A percentile compares a stretch with the other conserved stretches of the same genome.
phyloP scores from a whole-genome alignment of 2,113 vertebrate genomes.

The Myocastor coypus region DNA sequence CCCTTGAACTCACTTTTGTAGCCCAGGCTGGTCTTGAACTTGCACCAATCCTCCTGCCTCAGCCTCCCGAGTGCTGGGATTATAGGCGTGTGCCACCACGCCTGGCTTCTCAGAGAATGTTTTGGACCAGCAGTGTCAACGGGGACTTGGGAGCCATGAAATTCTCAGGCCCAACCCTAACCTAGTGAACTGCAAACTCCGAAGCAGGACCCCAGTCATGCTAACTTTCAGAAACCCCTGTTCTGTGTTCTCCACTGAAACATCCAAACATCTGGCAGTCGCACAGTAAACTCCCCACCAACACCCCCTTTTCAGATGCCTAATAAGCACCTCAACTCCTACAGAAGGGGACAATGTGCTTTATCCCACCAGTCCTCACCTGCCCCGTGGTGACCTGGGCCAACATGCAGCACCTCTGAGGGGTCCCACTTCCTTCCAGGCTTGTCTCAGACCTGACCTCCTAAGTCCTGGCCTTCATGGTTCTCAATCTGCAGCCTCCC shows the following conservation, averaged over 20 bases:
- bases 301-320: not conserved
- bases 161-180: not conserved
- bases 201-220: accelerated
- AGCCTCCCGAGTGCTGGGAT: too few relatives aligned
- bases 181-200: not conserved
- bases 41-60: too few relatives aligned
- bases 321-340: too few relatives aligned
- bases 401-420: too few relatives aligned
- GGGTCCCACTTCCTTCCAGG: too few relatives aligned
- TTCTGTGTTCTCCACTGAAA: not conserved
- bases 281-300: too few relatives aligned
- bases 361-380: accelerated
- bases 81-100: too few relatives aligned
- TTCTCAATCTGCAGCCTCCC: not conserved
- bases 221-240: not conserved
- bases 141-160: not conserved
- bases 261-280: not conserved
- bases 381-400: not conserved
- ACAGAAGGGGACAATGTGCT: accelerated
- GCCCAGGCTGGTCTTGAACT: too few relatives aligned
- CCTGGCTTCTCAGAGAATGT: not conserved
- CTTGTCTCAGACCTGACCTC: too few relatives aligned
- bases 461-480: not conserved
- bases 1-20: too few relatives aligned
- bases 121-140: not conserved